Evolutionary conservation across 1,140 invertebrate genomes (phyloP).

Genomic region (Camponotus vicinus): DNA sequence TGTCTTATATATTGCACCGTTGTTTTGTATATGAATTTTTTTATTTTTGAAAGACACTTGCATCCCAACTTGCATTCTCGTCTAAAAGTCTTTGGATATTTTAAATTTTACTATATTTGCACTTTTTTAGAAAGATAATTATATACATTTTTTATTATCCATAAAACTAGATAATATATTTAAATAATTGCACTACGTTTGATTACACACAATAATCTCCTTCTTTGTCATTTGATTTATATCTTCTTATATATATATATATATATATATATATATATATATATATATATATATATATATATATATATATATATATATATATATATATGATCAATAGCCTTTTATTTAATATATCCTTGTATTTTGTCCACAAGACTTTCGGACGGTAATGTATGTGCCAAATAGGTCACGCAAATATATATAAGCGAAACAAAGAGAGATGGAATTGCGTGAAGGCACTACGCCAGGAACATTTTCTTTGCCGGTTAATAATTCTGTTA

Average conservation of each 20-base stretch:
- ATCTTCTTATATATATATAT: slow-evolving; percentile 11
- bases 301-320: too few species aligned
- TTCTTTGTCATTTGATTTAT: neutral
- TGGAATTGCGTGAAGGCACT: slow-evolving; percentile 74
- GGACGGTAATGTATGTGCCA: slow-evolving; percentile 26
- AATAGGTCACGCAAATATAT: slow-evolving; percentile 25
- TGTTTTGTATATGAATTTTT: neutral
- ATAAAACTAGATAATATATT: slow-evolving; percentile 17
- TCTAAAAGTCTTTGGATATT: slow-evolving; percentile 41
- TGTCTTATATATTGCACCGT: neutral
- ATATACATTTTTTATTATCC: neutral
- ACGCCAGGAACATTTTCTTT: slow-evolving; percentile 54
- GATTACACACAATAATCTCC: slow-evolving; percentile 29
- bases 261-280: neutral
- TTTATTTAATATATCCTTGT: slow-evolving; percentile 7
- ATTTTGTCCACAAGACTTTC: slow-evolving; percentile 38
- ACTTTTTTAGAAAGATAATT: neutral
- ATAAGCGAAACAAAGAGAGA: neutral
- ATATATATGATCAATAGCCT: neutral
- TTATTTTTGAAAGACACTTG: neutral
- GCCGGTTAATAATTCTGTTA: slow-evolving; percentile 72
- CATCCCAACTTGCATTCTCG: slow-evolving; percentile 19
- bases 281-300: too few species aligned
- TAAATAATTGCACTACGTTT: slow-evolving; percentile 31
- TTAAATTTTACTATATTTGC: neutral